phyloP scores from a whole-genome alignment of 2,797 vertebrate genomes.

The Xenopus petersii region DNA sequence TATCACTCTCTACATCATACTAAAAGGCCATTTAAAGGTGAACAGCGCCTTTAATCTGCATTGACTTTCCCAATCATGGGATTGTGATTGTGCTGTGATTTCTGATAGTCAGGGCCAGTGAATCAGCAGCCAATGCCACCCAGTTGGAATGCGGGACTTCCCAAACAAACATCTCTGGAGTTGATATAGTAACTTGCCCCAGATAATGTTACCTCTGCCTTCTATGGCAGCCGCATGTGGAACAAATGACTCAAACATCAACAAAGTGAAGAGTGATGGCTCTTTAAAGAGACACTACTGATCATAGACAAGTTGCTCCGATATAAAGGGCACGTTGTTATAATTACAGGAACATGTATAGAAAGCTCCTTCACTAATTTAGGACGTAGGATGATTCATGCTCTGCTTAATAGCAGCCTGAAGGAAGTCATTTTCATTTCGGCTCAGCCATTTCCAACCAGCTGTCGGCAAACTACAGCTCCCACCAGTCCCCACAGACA shows the following conservation, averaged over 20 bases:
- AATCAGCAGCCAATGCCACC: conserved; percentile 6
- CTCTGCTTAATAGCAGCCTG: too few relatives aligned
- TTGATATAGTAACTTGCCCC: background rate
- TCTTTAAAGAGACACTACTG: too few relatives aligned
- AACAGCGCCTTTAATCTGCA: too few relatives aligned
- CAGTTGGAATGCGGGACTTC: conserved; percentile 5
- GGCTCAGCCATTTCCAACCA: background rate
- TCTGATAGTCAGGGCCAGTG: conserved; percentile 10
- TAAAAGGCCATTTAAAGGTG: too few relatives aligned
- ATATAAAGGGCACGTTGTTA: too few relatives aligned
- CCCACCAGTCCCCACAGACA: background rate
- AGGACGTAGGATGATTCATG: too few relatives aligned
- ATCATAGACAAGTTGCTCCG: too few relatives aligned
- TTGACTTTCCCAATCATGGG: conserved; percentile 6
- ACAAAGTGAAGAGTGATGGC: background rate
- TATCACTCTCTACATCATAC: too few relatives aligned
- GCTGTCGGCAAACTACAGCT: background rate
- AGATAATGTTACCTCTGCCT: conserved; percentile 4
- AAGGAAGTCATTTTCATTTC: too few relatives aligned
- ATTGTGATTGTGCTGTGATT: background rate
- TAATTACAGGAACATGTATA: too few relatives aligned
- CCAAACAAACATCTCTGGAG: background rate
- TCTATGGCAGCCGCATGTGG: conserved; percentile 46
- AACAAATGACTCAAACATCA: background rate
- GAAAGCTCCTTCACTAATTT: too few relatives aligned